These are phyloP conservation scores for Himalopsyche tibetana DNA, from an alignment of 2,888 invertebrate species.

Conservation along the genomic window DNA sequence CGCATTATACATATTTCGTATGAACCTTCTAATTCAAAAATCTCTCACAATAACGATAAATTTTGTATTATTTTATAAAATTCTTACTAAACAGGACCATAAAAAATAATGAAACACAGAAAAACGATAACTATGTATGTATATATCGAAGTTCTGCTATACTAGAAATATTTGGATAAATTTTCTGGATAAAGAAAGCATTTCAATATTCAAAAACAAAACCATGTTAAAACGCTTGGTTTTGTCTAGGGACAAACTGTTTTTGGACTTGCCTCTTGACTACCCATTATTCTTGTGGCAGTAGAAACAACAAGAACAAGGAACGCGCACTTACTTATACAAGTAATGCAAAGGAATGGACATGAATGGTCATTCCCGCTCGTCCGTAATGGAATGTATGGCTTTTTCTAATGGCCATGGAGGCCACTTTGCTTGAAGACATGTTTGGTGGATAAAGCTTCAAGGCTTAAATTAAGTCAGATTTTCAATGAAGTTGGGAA, in stretches of 20 bases:
- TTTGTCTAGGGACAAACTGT: not conserved
- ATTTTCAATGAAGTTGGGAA: constrained; percentile 34
- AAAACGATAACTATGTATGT: no score
- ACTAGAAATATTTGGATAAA: no score
- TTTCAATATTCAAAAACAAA: no score
- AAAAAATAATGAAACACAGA: no score
- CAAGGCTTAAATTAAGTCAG: constrained; percentile 49
- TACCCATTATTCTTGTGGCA: constrained; percentile 41
- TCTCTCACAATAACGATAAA: no score
- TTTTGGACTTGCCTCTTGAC: not conserved
- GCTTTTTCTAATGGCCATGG: constrained; percentile 45
- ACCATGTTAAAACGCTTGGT: not conserved
- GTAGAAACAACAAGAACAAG: constrained; percentile 37
- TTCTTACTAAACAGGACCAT: no score
- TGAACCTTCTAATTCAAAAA: no score
- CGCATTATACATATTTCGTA: no score
- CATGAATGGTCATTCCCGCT: constrained; percentile 47
- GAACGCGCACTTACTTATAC: constrained; percentile 45
- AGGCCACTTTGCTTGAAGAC: constrained; percentile 31
- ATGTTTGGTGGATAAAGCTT: constrained; percentile 39
- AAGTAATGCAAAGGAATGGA: constrained; percentile 57
- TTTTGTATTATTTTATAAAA: no score
- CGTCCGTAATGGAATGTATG: constrained; percentile 57
- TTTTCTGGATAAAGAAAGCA: no score
- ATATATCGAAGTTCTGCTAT: no score